Evolutionary conservation across 2,797 vertebrate species (phyloP).

Genomic region (Scleropages formosus): DNA sequence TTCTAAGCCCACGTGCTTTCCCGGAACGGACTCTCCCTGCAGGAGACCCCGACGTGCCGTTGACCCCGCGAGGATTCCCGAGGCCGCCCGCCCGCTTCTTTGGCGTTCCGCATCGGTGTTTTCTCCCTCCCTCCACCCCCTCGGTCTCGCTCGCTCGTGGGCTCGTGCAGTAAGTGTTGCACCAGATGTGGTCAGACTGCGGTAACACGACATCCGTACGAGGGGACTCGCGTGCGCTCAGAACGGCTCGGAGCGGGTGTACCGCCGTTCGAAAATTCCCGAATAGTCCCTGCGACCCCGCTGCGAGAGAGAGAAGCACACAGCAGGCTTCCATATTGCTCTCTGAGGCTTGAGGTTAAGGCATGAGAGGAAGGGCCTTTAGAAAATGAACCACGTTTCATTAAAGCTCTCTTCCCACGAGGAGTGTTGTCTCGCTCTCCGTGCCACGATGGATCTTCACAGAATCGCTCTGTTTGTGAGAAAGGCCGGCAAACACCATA

Average conservation of each 20-base stretch:
- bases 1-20: neutral
- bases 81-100: neutral
- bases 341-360: neutral
- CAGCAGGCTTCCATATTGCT: constrained; percentile 1
- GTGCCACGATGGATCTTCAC: constrained; percentile 7
- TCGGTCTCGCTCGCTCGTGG: constrained; percentile 20
- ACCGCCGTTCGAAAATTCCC: neutral
- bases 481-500: constrained; percentile 37
- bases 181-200: constrained; percentile 72
- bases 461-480: neutral
- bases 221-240: neutral
- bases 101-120: neutral
- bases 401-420: constrained; percentile 21
- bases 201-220: constrained; percentile 70
- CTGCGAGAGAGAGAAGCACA: neutral
- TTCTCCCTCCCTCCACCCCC: constrained; percentile 34
- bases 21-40: neutral
- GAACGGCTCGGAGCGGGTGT: neutral
- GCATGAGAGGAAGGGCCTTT: neutral
- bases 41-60: neutral
- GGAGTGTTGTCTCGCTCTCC: constrained; percentile 4
- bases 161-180: constrained; percentile 50
- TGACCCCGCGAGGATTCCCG: neutral
- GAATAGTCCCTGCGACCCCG: neutral
- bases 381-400: constrained; percentile 13